These are phyloP conservation scores for Melanotaenia boesemani DNA, from an alignment of 2,797 vertebrate species.

Conservation along the genomic window DNA sequence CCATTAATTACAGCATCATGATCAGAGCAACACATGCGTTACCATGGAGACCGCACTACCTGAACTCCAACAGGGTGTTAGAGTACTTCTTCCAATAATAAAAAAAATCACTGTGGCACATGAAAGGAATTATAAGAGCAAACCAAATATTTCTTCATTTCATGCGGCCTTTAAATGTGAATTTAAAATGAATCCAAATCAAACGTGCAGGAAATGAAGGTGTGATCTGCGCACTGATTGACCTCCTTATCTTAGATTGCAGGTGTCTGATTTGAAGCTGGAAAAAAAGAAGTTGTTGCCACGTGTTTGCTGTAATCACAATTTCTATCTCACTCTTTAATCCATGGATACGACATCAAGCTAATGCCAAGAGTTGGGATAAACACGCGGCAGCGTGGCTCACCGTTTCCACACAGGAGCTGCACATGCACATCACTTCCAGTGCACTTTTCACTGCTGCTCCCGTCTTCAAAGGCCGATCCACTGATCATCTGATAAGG, in stretches of 20 bases:
- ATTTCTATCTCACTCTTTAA: conserved; percentile 71
- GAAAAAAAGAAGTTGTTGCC: conserved; percentile 36
- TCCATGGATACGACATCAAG: conserved; percentile 73
- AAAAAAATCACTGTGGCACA: neutral
- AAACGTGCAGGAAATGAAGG: conserved; percentile 42
- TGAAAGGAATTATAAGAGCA: neutral
- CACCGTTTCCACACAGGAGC: neutral
- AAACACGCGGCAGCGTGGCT: conserved; percentile 8
- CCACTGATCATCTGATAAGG: no score
- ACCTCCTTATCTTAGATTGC: conserved; percentile 77
- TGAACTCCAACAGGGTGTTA: conserved; percentile 5
- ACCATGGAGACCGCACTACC: conserved; percentile 52
- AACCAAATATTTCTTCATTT: conserved; percentile 29
- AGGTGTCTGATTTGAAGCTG: conserved; percentile 75
- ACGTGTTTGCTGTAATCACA: conserved; percentile 67
- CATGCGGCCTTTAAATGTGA: conserved; percentile 23
- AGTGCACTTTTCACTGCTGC: no score
- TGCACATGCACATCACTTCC: no score
- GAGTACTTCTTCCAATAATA: conserved; percentile 25
- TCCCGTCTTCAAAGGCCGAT: no score
- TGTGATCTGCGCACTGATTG: conserved; percentile 65
- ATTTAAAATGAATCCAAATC: conserved; percentile 28
- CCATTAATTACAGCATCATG: conserved; percentile 35
- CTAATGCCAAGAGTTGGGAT: conserved; percentile 38
- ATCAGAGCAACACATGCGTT: conserved; percentile 39